These are phyloP conservation scores for Macquaria ambigua DNA, from an alignment of 2,113 vertebrate species.

Conservation along the genomic window DNA sequence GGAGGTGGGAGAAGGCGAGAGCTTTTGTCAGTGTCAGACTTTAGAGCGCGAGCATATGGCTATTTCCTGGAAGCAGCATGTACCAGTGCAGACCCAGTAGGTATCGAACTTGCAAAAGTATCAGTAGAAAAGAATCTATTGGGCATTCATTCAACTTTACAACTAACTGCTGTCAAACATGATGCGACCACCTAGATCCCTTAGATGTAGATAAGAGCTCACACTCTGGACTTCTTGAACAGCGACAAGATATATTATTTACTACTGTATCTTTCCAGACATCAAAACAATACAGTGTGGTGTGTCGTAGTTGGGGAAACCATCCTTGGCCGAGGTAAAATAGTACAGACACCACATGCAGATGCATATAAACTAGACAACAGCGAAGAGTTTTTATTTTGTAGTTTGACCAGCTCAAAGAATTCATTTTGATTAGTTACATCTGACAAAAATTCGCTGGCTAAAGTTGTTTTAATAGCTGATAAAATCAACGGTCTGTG, in stretches of 20 bases:
- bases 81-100: neutral
- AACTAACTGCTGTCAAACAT: no score
- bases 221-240: neutral
- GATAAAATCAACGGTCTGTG: neutral
- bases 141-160: neutral
- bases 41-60: no score
- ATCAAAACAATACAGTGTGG: no score
- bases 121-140: neutral
- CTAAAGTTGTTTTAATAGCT: neutral
- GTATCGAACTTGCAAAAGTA: neutral
- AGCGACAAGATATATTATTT: no score
- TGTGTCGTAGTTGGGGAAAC: neutral
- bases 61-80: no score
- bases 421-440: neutral
- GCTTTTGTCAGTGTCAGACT: no score
- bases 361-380: neutral
- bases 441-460: neutral
- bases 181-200: neutral
- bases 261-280: no score
- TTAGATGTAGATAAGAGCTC: neutral
- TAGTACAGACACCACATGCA: neutral
- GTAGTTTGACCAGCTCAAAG: neutral
- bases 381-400: neutral
- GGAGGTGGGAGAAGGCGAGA: no score
- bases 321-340: neutral